phyloP scores from a whole-genome alignment of 2,113 vertebrate genomes.

The Hippocampus mohnikei region DNA sequence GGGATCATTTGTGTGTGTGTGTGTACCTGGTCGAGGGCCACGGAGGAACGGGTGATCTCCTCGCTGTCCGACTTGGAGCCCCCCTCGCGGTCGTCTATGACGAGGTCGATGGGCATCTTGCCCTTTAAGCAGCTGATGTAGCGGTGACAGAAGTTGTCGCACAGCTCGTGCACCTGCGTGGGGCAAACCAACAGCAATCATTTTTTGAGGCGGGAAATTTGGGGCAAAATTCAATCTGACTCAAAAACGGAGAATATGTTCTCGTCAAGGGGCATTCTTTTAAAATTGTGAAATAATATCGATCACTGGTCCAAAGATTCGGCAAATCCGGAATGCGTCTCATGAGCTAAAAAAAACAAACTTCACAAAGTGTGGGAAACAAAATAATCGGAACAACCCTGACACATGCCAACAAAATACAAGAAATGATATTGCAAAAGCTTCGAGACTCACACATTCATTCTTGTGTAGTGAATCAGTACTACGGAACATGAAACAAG shows the following conservation, averaged over 20 bases:
- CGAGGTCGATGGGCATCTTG: slow-evolving; percentile 99
- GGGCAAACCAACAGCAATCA: background rate
- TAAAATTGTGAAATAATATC: background rate
- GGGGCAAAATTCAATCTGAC: background rate
- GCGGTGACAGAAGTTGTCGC: slow-evolving; percentile 99
- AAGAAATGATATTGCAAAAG: background rate
- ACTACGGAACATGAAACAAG: too few species aligned
- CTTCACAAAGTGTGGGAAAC: background rate
- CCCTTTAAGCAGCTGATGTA: slow-evolving; percentile 99
- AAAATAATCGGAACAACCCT: background rate
- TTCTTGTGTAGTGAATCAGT: too few species aligned
- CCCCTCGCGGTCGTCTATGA: slow-evolving; percentile 98
- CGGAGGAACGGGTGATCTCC: slow-evolving; percentile 95
- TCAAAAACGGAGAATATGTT: background rate
- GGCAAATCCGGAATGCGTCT: background rate
- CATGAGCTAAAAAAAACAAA: background rate
- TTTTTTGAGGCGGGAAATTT: too few species aligned
- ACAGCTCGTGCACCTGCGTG: slow-evolving; percentile 95
- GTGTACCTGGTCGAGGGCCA: slow-evolving; percentile 95
- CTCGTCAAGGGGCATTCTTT: background rate
- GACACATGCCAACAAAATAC: background rate
- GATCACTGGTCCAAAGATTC: background rate
- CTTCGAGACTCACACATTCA: too few species aligned
- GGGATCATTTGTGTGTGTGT: background rate
- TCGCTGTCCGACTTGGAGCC: slow-evolving; percentile 99